Evolutionary conservation across 2,888 invertebrate genomes (phyloP), one percentile per base, ranked within the genome.

Genomic region (Osedax fenrisi): DNA sequence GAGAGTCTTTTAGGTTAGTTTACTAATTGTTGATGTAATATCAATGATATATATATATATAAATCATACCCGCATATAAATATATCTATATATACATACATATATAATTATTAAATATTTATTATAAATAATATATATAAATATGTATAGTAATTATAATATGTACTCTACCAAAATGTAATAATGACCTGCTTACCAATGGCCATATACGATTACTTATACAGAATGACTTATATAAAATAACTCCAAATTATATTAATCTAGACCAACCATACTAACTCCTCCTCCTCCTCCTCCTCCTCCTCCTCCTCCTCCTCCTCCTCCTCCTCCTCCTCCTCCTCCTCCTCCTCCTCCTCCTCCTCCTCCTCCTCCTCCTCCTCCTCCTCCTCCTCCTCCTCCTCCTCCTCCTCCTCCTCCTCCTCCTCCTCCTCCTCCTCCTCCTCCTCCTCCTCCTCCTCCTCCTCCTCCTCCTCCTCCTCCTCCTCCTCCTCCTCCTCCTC

Each of bases 301-400:
- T 27, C 41, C 72, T 68, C 74, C 24, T 27, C 26, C 74, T 64
- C 56, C 27, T 41, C 27, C 62, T 26, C 27, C 22, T 27, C 62
- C 73, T 62, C 56, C 26, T 72, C 61, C 21, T 75, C 75, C 56
- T 64, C 27, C 75, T 59, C 62, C 62, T 72, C 61, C 62, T 64
- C 75, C 24, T 26, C 62, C 75, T 26, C 27, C 56, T 73, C 25
- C 64, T 75, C 75, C 25, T 25, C 41, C 67, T 41, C 67, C 27
- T 22, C 17, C 13, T 25, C 61, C 10, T 59, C 62, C 72, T 73
- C 25, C 59, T 27, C 59, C 59, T 66, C 66, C 66, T 67, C 17
- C 72, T 56, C 56, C 26, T 27, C 41, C 72, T 68, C 74, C 24
- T 27, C 26, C 74, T 64, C 56, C 27, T 41, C 27, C 62, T 26